Evolutionary conservation across 2,113 vertebrate genomes (phyloP).

Genomic region (Lepisosteus oculatus): DNA sequence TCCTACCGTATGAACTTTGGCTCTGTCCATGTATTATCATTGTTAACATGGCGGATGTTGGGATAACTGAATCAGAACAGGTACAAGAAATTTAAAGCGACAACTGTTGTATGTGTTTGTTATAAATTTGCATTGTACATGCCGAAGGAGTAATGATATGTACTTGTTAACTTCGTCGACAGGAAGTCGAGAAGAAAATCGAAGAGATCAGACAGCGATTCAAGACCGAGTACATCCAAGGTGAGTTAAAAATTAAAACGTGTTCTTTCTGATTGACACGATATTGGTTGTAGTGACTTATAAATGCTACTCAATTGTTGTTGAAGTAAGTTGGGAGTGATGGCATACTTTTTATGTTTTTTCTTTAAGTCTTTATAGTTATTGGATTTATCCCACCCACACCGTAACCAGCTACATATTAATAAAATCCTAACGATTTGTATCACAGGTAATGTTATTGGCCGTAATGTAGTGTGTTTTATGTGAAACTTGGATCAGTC

Average conservation of each 20-base stretch:
- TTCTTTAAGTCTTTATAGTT: too few species aligned
- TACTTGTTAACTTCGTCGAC: conserved; percentile 37
- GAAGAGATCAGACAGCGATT: conserved; percentile 79
- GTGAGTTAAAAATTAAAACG: conserved; percentile 51
- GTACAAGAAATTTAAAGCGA: conserved; percentile 36
- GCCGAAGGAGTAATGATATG: not conserved
- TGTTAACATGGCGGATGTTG: conserved; percentile 63
- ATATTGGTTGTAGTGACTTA: too few species aligned
- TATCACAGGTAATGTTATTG: too few species aligned
- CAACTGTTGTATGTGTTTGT: not conserved
- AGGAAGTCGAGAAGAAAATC: conserved; percentile 75
- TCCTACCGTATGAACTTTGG: not conserved
- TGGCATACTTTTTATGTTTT: too few species aligned
- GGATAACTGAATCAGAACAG: conserved; percentile 52
- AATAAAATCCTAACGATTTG: too few species aligned
- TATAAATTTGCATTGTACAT: not conserved
- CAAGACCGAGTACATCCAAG: conserved; percentile 77
- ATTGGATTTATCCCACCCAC: too few species aligned
- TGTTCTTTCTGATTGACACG: too few species aligned
- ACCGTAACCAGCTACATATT: too few species aligned
- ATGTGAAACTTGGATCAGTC: too few species aligned
- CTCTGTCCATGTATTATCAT: conserved; percentile 11
- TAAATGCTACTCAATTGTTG: too few species aligned
- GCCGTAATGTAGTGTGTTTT: too few species aligned
- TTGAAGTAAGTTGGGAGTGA: too few species aligned